phyloP scores from a whole-genome alignment of 2,797 vertebrate species.

The Rallus crepitans region DNA sequence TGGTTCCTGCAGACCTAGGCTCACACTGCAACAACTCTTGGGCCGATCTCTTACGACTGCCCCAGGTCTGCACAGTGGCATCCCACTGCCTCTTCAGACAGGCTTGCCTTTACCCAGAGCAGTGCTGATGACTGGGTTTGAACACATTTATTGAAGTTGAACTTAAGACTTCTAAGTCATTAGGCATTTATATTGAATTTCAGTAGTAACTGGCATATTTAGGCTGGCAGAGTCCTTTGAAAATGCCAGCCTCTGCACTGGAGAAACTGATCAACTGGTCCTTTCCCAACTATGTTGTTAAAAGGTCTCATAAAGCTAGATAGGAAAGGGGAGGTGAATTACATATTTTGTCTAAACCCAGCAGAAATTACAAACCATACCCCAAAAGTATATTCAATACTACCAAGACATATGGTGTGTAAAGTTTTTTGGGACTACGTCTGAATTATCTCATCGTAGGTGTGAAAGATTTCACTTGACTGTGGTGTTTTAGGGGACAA shows the following conservation, averaged over 20 bases:
- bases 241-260: background rate
- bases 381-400: background rate
- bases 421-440: background rate
- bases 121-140: background rate
- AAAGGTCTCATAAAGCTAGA: background rate
- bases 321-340: background rate
- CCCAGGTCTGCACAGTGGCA: background rate
- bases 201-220: rapidly evolving
- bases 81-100: background rate
- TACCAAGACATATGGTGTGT: background rate
- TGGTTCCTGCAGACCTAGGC: rapidly evolving
- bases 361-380: background rate
- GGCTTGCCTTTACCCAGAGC: background rate
- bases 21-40: background rate
- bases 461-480: background rate
- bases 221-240: rapidly evolving
- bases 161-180: background rate
- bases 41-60: background rate
- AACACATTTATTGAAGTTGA: rapidly evolving
- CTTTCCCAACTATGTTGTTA: background rate
- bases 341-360: background rate
- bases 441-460: background rate
- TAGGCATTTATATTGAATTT: background rate
- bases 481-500: background rate
- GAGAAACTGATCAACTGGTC: background rate